phyloP scores from a whole-genome alignment of 1,140 invertebrate species.

The Aphaenogaster ashmeadi region DNA sequence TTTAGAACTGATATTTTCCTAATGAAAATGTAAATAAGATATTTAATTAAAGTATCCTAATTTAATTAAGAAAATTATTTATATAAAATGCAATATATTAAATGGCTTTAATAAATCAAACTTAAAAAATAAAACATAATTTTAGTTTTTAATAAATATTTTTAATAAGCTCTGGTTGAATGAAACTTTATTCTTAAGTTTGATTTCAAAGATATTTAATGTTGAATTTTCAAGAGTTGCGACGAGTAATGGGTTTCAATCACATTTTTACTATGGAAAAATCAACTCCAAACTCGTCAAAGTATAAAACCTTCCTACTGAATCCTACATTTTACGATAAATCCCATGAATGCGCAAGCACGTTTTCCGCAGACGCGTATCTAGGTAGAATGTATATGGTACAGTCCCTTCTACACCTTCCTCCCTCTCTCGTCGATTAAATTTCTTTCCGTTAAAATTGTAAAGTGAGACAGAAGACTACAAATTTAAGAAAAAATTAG shows the following conservation, averaged over 20 bases:
- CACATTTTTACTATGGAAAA: constrained; percentile 24
- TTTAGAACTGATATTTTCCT: not conserved
- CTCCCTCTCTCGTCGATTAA: constrained; percentile 25
- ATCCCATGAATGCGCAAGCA: constrained; percentile 60
- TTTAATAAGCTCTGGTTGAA: not conserved
- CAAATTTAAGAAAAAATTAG: not conserved
- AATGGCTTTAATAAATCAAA: not conserved
- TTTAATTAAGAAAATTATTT: too few relatives aligned
- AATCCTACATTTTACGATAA: constrained; percentile 65
- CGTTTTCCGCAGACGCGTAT: constrained; percentile 37
- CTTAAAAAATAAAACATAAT: constrained; percentile 2
- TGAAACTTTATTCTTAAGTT: not conserved
- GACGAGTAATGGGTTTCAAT: constrained; percentile 19
- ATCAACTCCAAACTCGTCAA: constrained; percentile 42
- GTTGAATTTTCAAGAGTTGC: constrained; percentile 10
- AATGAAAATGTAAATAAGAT: not conserved
- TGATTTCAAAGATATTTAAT: constrained; percentile 9
- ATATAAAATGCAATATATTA: not conserved
- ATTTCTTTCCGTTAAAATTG: constrained; percentile 32
- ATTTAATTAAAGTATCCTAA: too few relatives aligned
- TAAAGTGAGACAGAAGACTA: not conserved
- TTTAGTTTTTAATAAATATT: not conserved
- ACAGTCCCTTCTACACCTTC: not conserved
- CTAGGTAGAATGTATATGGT: constrained; percentile 32
- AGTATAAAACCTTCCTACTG: constrained; percentile 50